A percentile compares a stretch with the other conserved stretches of the same genome.
phyloP scores from a whole-genome alignment of 2,888 invertebrate species.

The Punctoribates punctum region DNA sequence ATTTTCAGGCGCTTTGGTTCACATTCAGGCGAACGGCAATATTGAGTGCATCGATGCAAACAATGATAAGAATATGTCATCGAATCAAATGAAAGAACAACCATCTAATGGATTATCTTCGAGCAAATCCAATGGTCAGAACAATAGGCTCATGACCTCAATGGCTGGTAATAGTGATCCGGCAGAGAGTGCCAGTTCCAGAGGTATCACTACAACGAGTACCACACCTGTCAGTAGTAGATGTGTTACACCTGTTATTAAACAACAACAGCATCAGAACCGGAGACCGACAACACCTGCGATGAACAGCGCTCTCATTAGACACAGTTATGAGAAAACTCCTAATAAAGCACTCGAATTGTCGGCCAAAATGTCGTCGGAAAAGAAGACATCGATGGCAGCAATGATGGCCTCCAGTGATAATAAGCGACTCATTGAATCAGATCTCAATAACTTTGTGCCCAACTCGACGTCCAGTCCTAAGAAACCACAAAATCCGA shows the following conservation, averaged over 20 bases:
- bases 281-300: conserved; percentile 32
- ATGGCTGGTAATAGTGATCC: background rate
- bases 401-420: background rate
- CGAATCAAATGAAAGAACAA: background rate
- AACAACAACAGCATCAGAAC: background rate
- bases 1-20: conserved; percentile 20
- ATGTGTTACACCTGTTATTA: conserved; percentile 35
- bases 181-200: too few relatives aligned
- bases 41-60: conserved; percentile 1
- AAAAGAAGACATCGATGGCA: background rate
- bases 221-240: conserved; percentile 35
- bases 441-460: conserved; percentile 15
- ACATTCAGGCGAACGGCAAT: background rate
- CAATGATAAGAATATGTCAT: background rate
- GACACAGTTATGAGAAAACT: too few relatives aligned
- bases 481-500: background rate
- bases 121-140: background rate
- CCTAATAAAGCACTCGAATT: background rate
- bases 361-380: background rate
- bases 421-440: background rate
- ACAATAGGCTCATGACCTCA: background rate
- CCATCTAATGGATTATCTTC: background rate
- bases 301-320: background rate
- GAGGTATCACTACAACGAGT: background rate
- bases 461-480: conserved; percentile 26